These are phyloP conservation scores for Leptinotarsa juncta DNA, from an alignment of 2,888 invertebrate species.

Conservation along the genomic window DNA sequence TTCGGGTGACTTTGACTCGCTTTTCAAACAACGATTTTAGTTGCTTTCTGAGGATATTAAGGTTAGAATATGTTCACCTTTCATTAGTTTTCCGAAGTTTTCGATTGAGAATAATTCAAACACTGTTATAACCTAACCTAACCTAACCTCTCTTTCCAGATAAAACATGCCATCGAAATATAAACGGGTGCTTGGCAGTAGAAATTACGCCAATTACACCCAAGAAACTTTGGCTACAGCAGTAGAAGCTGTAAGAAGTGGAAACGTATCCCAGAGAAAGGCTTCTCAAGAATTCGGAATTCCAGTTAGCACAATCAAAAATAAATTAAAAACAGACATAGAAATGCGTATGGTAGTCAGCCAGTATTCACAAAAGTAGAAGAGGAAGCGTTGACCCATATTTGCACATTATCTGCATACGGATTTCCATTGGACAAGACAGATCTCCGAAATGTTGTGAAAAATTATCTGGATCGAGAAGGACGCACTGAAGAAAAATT, in stretches of 20 bases:
- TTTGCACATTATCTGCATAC: constrained; percentile 18
- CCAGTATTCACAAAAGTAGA: constrained; percentile 15
- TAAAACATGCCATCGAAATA: constrained; percentile 18
- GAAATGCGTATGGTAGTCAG: constrained; percentile 15
- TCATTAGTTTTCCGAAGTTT: constrained; percentile 3
- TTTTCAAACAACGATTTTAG: constrained; percentile 3
- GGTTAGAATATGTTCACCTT: constrained; percentile 1
- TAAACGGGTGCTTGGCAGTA: constrained; percentile 17
- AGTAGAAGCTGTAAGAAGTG: constrained; percentile 15
- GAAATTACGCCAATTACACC: constrained; percentile 16
- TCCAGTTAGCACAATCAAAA: constrained; percentile 19
- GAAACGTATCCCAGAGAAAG: constrained; percentile 21
- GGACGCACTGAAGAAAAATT: constrained; percentile 8
- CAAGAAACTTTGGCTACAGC: constrained; percentile 17
- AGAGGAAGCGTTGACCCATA: constrained; percentile 20
- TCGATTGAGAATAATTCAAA: constrained; percentile 11
- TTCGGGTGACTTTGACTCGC: constrained; percentile 12
- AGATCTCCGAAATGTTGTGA: constrained; percentile 53
- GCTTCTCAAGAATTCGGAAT: constrained; percentile 20
- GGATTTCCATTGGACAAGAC: constrained; percentile 43
- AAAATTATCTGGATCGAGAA: constrained; percentile 35
- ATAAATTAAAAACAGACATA: constrained; percentile 18
- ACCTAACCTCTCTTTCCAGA: constrained; percentile 12
- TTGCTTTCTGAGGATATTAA: background rate
- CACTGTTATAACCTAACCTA: background rate